A percentile compares a stretch with the other conserved stretches of the same genome.
Evolutionary conservation across 1,140 invertebrate genomes (phyloP).

Genomic region (Halesus radiatus): DNA sequence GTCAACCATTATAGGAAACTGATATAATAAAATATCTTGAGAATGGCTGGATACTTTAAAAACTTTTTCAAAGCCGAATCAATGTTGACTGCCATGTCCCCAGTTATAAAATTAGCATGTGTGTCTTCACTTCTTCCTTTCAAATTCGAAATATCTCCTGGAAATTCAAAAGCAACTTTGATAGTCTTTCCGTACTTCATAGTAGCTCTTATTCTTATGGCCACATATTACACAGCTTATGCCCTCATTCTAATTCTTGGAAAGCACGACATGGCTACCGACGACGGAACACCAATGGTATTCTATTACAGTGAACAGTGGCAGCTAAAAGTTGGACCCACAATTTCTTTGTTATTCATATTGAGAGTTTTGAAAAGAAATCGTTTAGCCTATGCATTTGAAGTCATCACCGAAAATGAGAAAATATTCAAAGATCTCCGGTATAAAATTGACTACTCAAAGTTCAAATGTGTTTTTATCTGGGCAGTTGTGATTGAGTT

Average conservation of each 20-base stretch:
- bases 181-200: neutral
- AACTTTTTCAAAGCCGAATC: neutral
- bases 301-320: neutral
- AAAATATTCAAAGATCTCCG: neutral
- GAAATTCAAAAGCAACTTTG: neutral
- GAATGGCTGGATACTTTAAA: neutral
- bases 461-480: neutral
- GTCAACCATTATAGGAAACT: no score
- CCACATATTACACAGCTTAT: neutral
- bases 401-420: neutral
- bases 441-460: neutral
- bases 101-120: neutral
- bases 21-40: no score
- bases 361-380: neutral
- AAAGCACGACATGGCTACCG: no score
- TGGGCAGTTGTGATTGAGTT: neutral
- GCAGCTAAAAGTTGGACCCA: neutral
- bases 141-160: neutral
- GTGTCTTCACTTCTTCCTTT: neutral
- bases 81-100: neutral
- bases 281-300: neutral
- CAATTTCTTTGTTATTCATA: neutral
- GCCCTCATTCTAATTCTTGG: neutral
- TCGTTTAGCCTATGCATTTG: neutral
- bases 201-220: neutral